Percentiles rank a stretch among this genome's conserved stretches.
phyloP scores from a whole-genome alignment of 1,140 invertebrate species.

The Aculops lycopersici region DNA sequence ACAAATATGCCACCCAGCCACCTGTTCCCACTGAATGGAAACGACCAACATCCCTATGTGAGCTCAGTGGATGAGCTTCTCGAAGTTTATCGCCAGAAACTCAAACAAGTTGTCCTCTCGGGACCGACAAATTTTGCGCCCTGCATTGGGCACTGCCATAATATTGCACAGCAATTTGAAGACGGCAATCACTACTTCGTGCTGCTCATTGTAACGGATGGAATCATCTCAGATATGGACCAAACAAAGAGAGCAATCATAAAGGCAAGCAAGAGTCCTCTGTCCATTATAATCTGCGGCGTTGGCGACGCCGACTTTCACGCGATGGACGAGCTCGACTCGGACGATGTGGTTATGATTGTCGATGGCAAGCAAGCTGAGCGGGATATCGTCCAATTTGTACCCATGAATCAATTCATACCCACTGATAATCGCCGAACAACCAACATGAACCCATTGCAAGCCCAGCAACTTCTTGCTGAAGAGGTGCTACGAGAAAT shows the following conservation, averaged over 20 bases:
- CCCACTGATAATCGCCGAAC: not conserved
- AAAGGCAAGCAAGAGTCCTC: constrained; percentile 21
- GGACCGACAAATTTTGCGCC: constrained; percentile 32
- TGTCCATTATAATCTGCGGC: constrained; percentile 24
- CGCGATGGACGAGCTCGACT: constrained; percentile 11
- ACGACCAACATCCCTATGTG: constrained; percentile 13
- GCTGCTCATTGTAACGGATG: constrained; percentile 30
- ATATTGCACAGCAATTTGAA: constrained; percentile 11
- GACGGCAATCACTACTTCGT: constrained; percentile 27
- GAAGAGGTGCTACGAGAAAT: constrained; percentile 28
- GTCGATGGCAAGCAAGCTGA: constrained; percentile 7
- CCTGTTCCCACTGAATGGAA: constrained; percentile 10
- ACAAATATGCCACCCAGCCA: constrained; percentile 9
- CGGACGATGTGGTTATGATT: constrained; percentile 6
- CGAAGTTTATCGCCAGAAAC: constrained; percentile 16
- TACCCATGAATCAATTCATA: constrained; percentile 7
- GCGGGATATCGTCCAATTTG: constrained; percentile 10
- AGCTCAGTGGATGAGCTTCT: constrained; percentile 17
- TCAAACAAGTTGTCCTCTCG: constrained; percentile 23
- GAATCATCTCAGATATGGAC: constrained; percentile 29
- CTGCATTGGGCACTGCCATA: constrained; percentile 24
- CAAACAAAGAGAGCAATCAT: constrained; percentile 24
- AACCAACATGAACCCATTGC: constrained; percentile 9
- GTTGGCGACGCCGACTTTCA: constrained; percentile 25
- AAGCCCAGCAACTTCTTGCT: constrained; percentile 18